phyloP scores from a whole-genome alignment of 2,888 invertebrate genomes.

The Watsonalla binaria region DNA sequence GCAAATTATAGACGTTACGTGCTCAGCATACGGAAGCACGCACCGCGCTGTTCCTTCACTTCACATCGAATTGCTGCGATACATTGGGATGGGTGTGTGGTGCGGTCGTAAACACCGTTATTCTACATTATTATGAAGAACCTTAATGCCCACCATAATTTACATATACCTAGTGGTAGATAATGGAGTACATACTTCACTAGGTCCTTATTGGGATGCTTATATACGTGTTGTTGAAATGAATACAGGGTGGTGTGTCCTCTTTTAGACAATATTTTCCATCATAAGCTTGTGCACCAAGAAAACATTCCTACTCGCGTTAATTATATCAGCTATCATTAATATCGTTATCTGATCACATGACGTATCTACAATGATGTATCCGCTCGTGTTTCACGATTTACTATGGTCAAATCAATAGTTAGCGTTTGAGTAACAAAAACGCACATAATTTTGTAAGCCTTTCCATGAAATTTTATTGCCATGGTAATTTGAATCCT shows the following conservation, averaged over 20 bases:
- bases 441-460: too few relatives aligned
- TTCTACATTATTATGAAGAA: neutral
- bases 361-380: slow-evolving; percentile 32
- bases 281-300: too few relatives aligned
- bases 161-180: slow-evolving; percentile 4
- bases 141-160: slow-evolving; percentile 12
- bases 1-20: slow-evolving; percentile 52
- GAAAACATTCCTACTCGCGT: neutral
- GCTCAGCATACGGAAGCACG: slow-evolving; percentile 38
- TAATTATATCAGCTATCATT: slow-evolving; percentile 29
- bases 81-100: slow-evolving; percentile 3
- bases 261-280: too few relatives aligned
- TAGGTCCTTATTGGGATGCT: too few relatives aligned
- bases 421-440: neutral
- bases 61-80: slow-evolving; percentile 26
- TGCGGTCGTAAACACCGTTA: neutral
- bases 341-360: slow-evolving; percentile 1
- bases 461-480: too few relatives aligned
- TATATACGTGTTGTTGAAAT: too few relatives aligned
- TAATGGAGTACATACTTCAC: too few relatives aligned
- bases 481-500: too few relatives aligned
- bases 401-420: slow-evolving; percentile 8
- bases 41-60: slow-evolving; percentile 22
- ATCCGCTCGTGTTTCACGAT: slow-evolving; percentile 29
- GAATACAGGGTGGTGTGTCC: too few relatives aligned